Evolutionary conservation across 2,888 invertebrate genomes (phyloP).

Genomic region (Amiota minor): DNA sequence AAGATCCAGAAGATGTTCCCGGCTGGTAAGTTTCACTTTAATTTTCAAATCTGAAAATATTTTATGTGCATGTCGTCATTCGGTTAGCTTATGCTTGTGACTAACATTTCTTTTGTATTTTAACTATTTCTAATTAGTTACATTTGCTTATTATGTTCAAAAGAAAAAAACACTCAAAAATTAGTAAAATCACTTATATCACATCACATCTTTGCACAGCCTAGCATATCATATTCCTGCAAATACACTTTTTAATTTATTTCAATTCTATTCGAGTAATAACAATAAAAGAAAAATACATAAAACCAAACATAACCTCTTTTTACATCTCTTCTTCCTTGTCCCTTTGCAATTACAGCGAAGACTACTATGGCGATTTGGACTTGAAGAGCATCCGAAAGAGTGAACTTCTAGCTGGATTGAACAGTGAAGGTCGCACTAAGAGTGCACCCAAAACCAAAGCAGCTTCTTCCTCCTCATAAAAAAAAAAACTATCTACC

Average conservation of each 20-base stretch:
- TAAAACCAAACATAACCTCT: conserved; percentile 7
- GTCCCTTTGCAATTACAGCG: conserved; percentile 80
- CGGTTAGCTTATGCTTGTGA: conserved; percentile 8
- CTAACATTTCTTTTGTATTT: conserved; percentile 4
- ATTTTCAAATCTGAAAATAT: not conserved
- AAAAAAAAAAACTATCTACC: conserved; percentile 51
- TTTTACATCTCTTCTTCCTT: conserved; percentile 60
- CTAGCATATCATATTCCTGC: not conserved
- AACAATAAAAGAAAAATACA: conserved; percentile 11
- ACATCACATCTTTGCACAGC: not conserved
- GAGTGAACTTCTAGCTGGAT: conserved; percentile 90
- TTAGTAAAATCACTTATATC: not conserved
- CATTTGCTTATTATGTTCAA: not conserved
- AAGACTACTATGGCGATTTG: conserved; percentile 96
- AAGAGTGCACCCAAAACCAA: conserved; percentile 75
- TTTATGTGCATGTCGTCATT: not conserved
- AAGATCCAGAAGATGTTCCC: conserved; percentile 95
- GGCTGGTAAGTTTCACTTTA: conserved; percentile 85
- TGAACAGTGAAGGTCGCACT: conserved; percentile 73
- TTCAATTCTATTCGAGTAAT: not conserved
- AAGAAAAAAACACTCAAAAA: not conserved
- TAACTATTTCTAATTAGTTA: not conserved
- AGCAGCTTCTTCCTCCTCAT: conserved; percentile 65
- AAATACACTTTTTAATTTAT: too few relatives aligned
- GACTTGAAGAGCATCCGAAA: conserved; percentile 96